These are phyloP conservation scores for Mallotus villosus DNA, from an alignment of 2,797 vertebrate genomes.

Conservation along the genomic window DNA sequence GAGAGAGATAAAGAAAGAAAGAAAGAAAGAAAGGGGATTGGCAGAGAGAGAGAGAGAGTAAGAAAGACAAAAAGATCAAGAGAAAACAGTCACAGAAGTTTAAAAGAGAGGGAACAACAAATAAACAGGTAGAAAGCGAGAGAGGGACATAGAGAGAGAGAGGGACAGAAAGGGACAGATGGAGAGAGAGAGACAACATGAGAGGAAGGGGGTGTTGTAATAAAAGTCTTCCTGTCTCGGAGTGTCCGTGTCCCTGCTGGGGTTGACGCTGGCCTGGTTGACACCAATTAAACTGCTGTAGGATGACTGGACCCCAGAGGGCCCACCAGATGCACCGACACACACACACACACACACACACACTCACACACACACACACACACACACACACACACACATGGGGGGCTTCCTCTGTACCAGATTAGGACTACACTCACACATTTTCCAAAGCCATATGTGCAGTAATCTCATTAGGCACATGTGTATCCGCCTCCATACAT, in stretches of 20 bases:
- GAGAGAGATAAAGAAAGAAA: conserved; percentile 38
- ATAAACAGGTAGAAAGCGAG: too few relatives aligned
- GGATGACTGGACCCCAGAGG: not conserved
- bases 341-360: conserved; percentile 4
- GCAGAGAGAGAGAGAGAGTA: not conserved
- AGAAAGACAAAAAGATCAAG: not conserved
- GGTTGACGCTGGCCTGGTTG: conserved; percentile 73
- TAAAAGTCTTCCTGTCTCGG: conserved; percentile 83
- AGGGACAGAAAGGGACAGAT: too few relatives aligned
- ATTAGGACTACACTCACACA: not conserved
- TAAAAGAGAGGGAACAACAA: too few relatives aligned
- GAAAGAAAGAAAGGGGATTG: not conserved
- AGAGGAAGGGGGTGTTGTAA: conserved; percentile 55
- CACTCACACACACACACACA: conserved; percentile 1
- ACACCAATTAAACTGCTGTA: conserved; percentile 80
- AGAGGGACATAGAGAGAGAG: too few relatives aligned
- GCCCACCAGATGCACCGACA: not conserved
- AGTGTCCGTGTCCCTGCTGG: conserved; percentile 76
- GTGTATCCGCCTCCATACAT: not conserved
- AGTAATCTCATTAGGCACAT: not conserved
- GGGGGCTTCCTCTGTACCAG: too few relatives aligned
- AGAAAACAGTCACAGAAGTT: too few relatives aligned
- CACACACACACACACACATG: conserved; percentile 4
- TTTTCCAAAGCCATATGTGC: not conserved
- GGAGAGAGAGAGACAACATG: conserved; percentile 43